Base-by-base conservation (phyloP, 2,113 vertebrate species). In the Alethe castanea region DNA sequence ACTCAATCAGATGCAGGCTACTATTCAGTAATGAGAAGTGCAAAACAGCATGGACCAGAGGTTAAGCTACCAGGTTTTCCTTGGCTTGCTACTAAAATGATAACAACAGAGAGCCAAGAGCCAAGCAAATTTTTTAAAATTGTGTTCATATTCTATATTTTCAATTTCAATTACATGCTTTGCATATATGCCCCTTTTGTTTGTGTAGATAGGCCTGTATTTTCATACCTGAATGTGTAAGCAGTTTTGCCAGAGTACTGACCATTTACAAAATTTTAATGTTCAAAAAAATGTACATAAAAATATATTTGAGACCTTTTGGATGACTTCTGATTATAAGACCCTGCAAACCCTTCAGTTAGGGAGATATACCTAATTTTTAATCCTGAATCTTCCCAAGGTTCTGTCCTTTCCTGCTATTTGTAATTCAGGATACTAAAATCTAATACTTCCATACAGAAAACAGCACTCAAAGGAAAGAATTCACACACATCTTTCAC, bases 121-220 rank as follows among this genome's bases (percentile, higher is more conserved):
- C 14, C 25, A 77, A 80, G 28, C 8, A 59, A 24, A 3, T 18
- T 40, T 57, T 59, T 19, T 8, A 7, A 9, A 82, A 6, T 9
- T 59, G 3, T 33, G 14, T 60, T 88, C 11, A 9, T 42, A 38
- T 38, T 13, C 20, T 81, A 65, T 47, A 57, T 61, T 56, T 86
- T 19, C 7, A 86, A 45, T 66, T 73, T 84, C 45, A 69, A 5
- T 61, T 77, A 28, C 13, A 44, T 65, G 7, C 8, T 86, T 76
- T 78, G 19, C 14, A 38, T 54, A 38, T 33, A 14, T 0, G 0
- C 3, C 7, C n/a, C 31, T 61, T 72, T 45, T 91, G 26, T 56
- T 86, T 25, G 6, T 23, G 17, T 40, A 84, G n/a, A 38, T 38
- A 67, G 29, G 12, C 35, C 48, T 64, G 28, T 38, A 60, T 73